These are phyloP conservation scores for Murina feae DNA, from an alignment of 2,113 vertebrate species.

Conservation along the genomic window DNA sequence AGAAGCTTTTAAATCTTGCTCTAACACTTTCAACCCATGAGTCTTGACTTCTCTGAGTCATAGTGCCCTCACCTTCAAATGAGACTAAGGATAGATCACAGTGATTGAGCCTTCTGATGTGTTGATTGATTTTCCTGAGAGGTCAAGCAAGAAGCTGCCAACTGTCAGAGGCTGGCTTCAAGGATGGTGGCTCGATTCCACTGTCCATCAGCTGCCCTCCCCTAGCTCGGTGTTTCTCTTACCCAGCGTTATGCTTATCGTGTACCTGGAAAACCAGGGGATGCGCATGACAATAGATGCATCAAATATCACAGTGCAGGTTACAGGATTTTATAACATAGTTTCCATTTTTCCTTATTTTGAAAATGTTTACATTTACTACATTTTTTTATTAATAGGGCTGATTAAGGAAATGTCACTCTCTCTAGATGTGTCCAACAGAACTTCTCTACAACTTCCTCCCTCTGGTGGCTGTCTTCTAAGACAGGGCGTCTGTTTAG, in stretches of 20 bases:
- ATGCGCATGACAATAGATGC: fast-evolving
- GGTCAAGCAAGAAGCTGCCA: background rate
- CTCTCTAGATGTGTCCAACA: background rate
- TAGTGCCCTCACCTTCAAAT: background rate
- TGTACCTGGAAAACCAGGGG: background rate
- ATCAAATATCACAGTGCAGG: too few species aligned
- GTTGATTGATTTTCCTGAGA: background rate
- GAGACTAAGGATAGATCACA: background rate
- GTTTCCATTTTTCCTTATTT: background rate
- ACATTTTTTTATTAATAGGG: background rate
- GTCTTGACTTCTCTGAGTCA: background rate
- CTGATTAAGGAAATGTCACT: background rate
- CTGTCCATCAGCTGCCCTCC: fast-evolving
- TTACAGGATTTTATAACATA: background rate
- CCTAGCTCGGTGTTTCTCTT: background rate
- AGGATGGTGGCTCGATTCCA: background rate
- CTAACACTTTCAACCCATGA: background rate
- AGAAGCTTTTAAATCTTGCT: background rate
- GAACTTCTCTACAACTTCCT: background rate
- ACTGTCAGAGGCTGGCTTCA: background rate
- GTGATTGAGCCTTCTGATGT: background rate
- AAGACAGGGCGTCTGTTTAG: background rate
- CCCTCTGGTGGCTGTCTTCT: background rate
- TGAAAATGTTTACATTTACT: background rate
- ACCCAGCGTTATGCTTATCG: too few species aligned